A percentile compares a stretch with the other conserved stretches of the same genome.
These are phyloP conservation scores for Stenurella melanura DNA, from an alignment of 2,888 invertebrate genomes.

Conservation along the genomic window DNA sequence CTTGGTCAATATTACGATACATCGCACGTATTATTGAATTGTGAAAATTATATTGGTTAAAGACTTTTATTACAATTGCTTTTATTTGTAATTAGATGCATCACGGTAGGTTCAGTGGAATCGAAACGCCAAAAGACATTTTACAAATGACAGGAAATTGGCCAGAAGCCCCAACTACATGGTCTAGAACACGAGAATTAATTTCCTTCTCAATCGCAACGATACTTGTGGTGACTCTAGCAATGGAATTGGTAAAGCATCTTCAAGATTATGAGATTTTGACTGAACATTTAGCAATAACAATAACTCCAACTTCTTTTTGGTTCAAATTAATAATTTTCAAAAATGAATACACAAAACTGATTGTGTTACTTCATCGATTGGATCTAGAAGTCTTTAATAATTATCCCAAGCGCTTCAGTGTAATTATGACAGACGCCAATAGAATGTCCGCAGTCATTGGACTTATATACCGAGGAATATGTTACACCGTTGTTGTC, in stretches of 20 bases:
- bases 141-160: conserved; percentile 32
- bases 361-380: conserved; percentile 15
- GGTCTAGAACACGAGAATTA: background rate
- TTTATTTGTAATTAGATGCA: conserved; percentile 7
- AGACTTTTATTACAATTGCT: too few relatives aligned
- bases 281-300: conserved; percentile 28
- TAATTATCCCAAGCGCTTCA: conserved; percentile 20
- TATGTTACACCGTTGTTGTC: conserved; percentile 20
- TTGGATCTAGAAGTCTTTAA: conserved; percentile 35
- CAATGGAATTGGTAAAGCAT: conserved; percentile 24
- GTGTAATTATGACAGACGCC: background rate
- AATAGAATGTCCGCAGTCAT: conserved; percentile 19
- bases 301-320: conserved; percentile 36
- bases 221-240: conserved; percentile 13
- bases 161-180: conserved; percentile 25
- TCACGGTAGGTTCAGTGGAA: conserved; percentile 10
- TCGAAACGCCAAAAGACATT: conserved; percentile 12
- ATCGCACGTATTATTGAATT: too few relatives aligned
- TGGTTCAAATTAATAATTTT: conserved; percentile 34
- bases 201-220: background rate
- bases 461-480: conserved; percentile 25
- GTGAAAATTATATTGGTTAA: too few relatives aligned
- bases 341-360: background rate
- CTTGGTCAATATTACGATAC: too few relatives aligned
- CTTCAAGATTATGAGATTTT: conserved; percentile 33